phyloP scores from a whole-genome alignment of 2,113 vertebrate species.

The Bettongia penicillata region DNA sequence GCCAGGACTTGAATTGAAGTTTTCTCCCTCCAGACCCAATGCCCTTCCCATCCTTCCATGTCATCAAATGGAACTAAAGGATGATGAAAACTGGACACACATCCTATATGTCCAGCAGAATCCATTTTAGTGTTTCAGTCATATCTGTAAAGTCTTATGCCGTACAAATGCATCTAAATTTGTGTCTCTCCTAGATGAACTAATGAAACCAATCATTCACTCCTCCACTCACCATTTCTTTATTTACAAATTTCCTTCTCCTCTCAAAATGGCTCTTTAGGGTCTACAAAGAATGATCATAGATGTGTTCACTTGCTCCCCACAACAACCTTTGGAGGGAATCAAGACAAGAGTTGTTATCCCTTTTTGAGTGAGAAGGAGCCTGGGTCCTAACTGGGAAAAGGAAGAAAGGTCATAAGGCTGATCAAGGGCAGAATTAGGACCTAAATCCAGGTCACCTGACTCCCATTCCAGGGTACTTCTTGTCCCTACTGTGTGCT shows the following conservation, averaged over 20 bases:
- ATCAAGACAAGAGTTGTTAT: neutral
- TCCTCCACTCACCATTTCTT: neutral
- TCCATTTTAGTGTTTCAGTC: neutral
- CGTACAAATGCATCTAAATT: neutral
- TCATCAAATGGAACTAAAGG: neutral
- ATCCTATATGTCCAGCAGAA: neutral
- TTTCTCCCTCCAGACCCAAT: neutral
- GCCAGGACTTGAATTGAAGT: neutral
- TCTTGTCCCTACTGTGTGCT: neutral
- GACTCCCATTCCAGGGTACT: neutral
- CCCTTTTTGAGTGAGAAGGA: neutral
- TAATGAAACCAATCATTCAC: neutral
- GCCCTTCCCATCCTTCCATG: neutral
- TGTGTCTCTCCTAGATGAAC: neutral
- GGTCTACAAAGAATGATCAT: neutral
- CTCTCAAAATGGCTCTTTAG: neutral
- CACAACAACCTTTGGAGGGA: neutral
- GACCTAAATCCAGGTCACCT: neutral
- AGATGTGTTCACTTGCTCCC: neutral
- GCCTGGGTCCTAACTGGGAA: neutral
- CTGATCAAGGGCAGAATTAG: neutral
- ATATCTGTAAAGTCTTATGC: neutral
- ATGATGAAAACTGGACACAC: neutral
- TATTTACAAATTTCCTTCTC: neutral
- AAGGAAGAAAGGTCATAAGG: neutral